phyloP scores from a whole-genome alignment of 2,888 invertebrate genomes.

The Tenthredo distinguenda region DNA sequence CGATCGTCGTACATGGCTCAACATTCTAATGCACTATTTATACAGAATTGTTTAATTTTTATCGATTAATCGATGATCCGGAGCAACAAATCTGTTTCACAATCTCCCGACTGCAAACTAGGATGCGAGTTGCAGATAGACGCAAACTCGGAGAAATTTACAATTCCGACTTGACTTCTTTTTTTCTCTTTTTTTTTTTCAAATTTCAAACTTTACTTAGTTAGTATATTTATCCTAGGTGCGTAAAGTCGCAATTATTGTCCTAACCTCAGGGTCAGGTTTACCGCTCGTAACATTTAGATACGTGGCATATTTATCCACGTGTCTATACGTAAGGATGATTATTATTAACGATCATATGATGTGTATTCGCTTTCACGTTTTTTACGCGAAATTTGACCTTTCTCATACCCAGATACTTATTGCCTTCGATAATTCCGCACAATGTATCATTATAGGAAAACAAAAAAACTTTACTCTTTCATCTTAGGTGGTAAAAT shows the following conservation, averaged over 20 bases:
- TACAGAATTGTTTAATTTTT: slow-evolving; percentile 35
- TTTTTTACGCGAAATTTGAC: slow-evolving; percentile 7
- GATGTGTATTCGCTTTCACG: slow-evolving; percentile 14
- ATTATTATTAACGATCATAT: neutral
- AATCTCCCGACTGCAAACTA: neutral
- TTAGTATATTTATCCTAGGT: neutral
- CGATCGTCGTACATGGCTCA: slow-evolving; percentile 11
- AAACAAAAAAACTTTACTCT: slow-evolving; percentile 2
- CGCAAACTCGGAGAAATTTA: neutral
- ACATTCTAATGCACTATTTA: slow-evolving; percentile 44
- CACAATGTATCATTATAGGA: neutral
- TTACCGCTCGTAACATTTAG: neutral
- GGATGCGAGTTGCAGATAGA: neutral
- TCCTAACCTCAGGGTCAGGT: slow-evolving; percentile 11
- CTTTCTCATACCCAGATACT: neutral
- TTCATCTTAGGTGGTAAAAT: neutral
- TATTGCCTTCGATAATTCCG: neutral
- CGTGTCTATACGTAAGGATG: neutral
- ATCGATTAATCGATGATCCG: neutral
- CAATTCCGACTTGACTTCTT: neutral
- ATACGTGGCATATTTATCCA: neutral
- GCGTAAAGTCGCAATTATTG: neutral
- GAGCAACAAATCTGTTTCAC: neutral
- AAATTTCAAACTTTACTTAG: neutral
- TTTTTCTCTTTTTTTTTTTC: neutral